Evolutionary conservation across 1,140 invertebrate genomes (phyloP), one percentile per base, ranked within the genome.

Genomic region (Drosophila auraria): DNA sequence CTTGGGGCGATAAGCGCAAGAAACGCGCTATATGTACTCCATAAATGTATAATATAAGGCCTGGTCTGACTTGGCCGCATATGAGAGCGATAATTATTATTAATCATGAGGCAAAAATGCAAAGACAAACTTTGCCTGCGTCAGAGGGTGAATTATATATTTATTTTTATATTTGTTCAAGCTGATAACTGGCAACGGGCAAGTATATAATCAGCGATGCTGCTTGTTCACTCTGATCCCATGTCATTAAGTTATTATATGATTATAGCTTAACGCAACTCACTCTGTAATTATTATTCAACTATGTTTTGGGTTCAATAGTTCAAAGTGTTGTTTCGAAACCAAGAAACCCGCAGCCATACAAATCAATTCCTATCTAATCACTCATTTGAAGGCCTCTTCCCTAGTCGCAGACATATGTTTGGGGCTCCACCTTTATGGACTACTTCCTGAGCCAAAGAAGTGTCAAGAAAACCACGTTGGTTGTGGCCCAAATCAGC

Each of bases 41-140:
- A 30, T 20, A 27, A 56, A 17, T 66, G 12, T 54, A 54, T 38
- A 40, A 23, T 63, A 47, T 63, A 66, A 70, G 61, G 62, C 62
- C 68, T 65, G 73, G 27, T 74, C 74, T 57, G 73, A 74, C 59
- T 75, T 59, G 15, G 15, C 50, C 30, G 71, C 44, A 69, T 54
- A 66, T 65, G 53, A 56, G 27, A 38, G 33, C 36, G 40, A 53
- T 54, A 73, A 77, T 78, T 77, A 61, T 69, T 66, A 78, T 78
- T 78, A 78, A 69, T 78, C 75, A 78, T 56, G 44, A 78, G 47
- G 44, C 56, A 77, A 78, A 60, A 77, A 59, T 77, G 56, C 49
- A 72, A 72, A 72, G 23, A 45, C 66, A 59, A 72, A 73, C 53
- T 72, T 59, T 60, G 69, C 47, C 53, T 72, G 70, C 70, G 68